Percentiles rank a stretch among this genome's conserved stretches.
These are phyloP conservation scores for Ptychodera flava DNA, from an alignment of 35 echinoderm and acorn worm species.

Conservation along the genomic window DNA sequence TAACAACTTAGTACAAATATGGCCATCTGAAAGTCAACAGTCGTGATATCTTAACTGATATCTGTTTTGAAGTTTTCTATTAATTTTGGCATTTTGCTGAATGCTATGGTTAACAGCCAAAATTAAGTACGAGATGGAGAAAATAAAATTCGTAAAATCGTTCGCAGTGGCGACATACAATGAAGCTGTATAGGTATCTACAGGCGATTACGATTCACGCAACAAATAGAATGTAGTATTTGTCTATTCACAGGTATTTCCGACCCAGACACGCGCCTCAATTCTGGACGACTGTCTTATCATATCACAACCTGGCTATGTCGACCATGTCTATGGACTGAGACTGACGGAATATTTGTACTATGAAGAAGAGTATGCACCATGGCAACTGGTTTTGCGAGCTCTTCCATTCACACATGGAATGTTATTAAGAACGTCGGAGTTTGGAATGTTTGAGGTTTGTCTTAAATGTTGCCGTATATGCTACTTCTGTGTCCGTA, in stretches of 20 bases:
- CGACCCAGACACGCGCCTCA: conserved; percentile 65
- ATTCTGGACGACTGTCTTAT: conserved; percentile 85
- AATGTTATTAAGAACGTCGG: conserved; percentile 83
- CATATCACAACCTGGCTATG: conserved; percentile 46
- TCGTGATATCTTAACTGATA: no score
- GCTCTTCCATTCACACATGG: conserved; percentile 64
- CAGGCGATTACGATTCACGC: neutral
- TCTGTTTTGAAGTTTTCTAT: no score
- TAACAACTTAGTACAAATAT: no score
- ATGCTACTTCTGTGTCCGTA: no score
- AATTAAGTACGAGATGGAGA: neutral
- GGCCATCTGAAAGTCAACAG: no score
- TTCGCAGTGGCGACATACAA: no score
- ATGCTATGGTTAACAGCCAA: no score
- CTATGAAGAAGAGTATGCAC: conserved; percentile 61
- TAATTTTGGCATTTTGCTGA: no score
- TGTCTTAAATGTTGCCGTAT: no score
- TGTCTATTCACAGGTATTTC: conserved; percentile 38
- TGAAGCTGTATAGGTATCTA: no score
- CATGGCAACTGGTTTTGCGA: conserved; percentile 72
- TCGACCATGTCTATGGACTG: conserved; percentile 61
- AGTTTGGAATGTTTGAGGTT: conserved; percentile 87
- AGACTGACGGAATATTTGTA: conserved; percentile 59
- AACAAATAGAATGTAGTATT: neutral
- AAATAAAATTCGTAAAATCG: neutral